Conservation (phyloP, 2,797 vertebrate genomes). For the Ctenopoma multispine region DNA sequence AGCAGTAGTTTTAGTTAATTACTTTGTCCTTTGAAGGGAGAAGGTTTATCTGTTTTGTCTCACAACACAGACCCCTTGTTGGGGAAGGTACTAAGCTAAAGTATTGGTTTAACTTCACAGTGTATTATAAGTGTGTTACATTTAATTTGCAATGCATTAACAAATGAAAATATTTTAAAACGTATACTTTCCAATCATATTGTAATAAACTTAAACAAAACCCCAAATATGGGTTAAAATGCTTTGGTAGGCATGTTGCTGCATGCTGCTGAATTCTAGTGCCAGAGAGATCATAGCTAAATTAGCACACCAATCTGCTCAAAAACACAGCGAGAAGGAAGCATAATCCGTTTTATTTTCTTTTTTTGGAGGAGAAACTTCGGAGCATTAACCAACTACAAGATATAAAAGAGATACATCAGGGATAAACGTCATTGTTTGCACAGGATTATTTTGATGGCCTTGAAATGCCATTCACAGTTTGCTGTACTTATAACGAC, state of each 20-base stretch:
- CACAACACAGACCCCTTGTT: background rate
- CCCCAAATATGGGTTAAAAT: constrained; percentile 54
- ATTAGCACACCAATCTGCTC: constrained; percentile 54
- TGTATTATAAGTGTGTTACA: constrained; percentile 12
- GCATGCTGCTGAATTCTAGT: constrained; percentile 37
- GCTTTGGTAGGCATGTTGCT: constrained; percentile 32
- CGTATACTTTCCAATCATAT: constrained; percentile 24
- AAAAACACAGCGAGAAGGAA: constrained; percentile 24
- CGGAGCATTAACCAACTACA: background rate
- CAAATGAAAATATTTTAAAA: constrained; percentile 17
- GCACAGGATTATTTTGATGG: background rate
- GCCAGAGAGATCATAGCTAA: constrained; percentile 59
- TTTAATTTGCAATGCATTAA: constrained; percentile 25
- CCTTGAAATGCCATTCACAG: constrained; percentile 3
- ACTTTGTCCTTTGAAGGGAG: constrained; percentile 50
- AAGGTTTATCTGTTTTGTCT: background rate
- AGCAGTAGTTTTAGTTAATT: constrained; percentile 20
- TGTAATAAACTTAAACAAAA: constrained; percentile 53
- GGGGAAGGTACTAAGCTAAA: constrained; percentile 13
- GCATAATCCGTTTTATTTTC: background rate
- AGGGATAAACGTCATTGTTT: background rate
- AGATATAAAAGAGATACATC: background rate
- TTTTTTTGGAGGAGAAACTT: background rate
- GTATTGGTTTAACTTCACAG: constrained; percentile 6
- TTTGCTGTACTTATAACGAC: background rate